Evolutionary conservation across 2,888 invertebrate genomes (phyloP), one percentile per base, ranked within the genome.

Genomic region (Rhagonycha lutea): DNA sequence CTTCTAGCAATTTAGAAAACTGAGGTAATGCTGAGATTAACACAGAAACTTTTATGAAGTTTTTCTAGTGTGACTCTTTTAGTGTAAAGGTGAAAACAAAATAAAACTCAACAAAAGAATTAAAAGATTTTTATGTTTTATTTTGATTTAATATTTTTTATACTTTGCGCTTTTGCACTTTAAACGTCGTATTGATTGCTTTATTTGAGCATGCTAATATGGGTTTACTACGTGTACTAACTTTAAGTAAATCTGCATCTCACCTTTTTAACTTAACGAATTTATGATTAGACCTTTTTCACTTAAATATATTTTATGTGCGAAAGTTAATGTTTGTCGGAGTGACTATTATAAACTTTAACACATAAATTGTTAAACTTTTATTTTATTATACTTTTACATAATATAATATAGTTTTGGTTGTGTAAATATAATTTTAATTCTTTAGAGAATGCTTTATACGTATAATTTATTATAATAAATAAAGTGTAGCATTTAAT

Each of bases 41-140:
- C 77, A 77, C 77, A 77, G 72, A 77, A 77, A 77, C 77, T 77
- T 77, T 77, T 77, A 77, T 77, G 69, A 68, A 77, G 74, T 76
- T 76, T 74, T 76, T 75, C 72, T 75, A 69, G 72, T 72, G 74
- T 77, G 69, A 72, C 77, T 72, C 74, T 77, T 61, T 47, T 72
- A 68, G 72, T 69, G 72, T 74, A 72, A 77, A 74, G 74, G 74
- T 74, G 77, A 70, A 70, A 60, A 70, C 32, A 73, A 68, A 73
- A 73, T 76, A 76, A 70, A 73, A 70, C 62, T 76, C 70, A 26
- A 70, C 28, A 73, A 47, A 69, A 62, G 72, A 14, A 67, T 67
- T 69, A 70, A 72, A 69, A 72, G 63, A 23, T 23, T 70, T 65
- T 69, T 29, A 65, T 75, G 29, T 65, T 72, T 70, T 28, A 61